Evolutionary conservation across 2,797 vertebrate genomes (phyloP).

Genomic region (Kryptolebias ocellatus): DNA sequence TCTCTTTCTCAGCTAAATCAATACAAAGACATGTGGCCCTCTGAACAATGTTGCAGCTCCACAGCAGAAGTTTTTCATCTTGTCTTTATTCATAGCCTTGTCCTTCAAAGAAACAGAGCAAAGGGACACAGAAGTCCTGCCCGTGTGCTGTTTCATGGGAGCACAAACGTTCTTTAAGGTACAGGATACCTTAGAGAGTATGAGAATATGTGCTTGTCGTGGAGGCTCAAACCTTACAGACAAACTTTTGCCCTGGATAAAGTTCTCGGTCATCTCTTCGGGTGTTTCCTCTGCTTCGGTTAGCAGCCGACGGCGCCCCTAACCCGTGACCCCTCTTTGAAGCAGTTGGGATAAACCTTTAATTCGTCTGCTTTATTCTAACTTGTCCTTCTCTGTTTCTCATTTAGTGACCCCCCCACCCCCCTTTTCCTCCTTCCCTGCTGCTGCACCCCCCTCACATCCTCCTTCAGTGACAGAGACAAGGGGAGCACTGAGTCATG

Average conservation of each 20-base stretch:
- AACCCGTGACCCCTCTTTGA: conserved; percentile 60
- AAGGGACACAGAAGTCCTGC: conserved; percentile 45
- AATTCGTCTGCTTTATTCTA: conserved; percentile 69
- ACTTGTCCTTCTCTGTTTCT: conserved; percentile 53
- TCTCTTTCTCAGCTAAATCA: conserved; percentile 70
- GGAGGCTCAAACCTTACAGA: background rate
- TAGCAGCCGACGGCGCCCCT: conserved; percentile 33
- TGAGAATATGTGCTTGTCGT: conserved; percentile 8
- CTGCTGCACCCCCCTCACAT: conserved; percentile 10
- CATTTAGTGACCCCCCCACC: conserved; percentile 50
- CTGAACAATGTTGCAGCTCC: conserved; percentile 68
- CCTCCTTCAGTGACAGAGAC: conserved; percentile 77
- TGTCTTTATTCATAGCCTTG: conserved; percentile 56
- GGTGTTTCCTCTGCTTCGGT: conserved; percentile 21
- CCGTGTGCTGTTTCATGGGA: conserved; percentile 53
- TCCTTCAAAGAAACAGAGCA: conserved; percentile 58
- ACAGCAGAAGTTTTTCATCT: conserved; percentile 71
- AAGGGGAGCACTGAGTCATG: conserved; percentile 81
- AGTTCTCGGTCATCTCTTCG: conserved; percentile 33
- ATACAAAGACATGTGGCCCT: conserved; percentile 75
- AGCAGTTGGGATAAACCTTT: conserved; percentile 68
- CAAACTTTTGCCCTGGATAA: conserved; percentile 1
- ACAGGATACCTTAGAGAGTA: conserved; percentile 36
- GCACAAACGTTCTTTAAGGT: conserved; percentile 49
- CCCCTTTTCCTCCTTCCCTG: background rate